A percentile compares a stretch with the other conserved stretches of the same genome.
These are phyloP conservation scores for Scarus forsteni DNA, from an alignment of 2,797 vertebrate species.

Conservation along the genomic window DNA sequence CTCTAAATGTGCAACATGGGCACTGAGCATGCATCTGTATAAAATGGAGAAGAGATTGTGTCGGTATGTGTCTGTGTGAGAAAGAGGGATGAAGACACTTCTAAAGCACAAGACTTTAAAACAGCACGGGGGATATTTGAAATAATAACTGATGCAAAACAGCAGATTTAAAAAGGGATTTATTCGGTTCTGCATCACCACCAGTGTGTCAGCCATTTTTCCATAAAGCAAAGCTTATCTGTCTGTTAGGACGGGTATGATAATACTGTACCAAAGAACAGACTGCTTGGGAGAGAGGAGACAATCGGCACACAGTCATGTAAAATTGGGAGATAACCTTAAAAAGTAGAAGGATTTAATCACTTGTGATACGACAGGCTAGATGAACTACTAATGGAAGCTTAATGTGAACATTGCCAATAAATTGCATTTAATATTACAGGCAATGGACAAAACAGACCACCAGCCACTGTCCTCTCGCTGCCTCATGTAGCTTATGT, in stretches of 20 bases:
- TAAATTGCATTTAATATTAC: constrained; percentile 27
- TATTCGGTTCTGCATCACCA: constrained; percentile 72
- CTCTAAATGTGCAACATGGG: constrained; percentile 63
- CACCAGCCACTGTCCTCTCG: constrained; percentile 30
- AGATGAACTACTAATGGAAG: constrained; percentile 7
- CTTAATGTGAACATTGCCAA: constrained; percentile 12
- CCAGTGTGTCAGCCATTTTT: constrained; percentile 64
- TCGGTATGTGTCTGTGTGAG: constrained; percentile 26
- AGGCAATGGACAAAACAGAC: constrained; percentile 20
- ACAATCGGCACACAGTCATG: constrained; percentile 10
- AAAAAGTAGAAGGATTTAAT: constrained; percentile 11
- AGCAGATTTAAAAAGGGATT: constrained; percentile 76
- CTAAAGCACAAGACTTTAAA: constrained; percentile 53
- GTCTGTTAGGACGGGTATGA: constrained; percentile 68
- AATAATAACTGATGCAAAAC: constrained; percentile 77
- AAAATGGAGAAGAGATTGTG: constrained; percentile 43
- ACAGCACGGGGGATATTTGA: constrained; percentile 64
- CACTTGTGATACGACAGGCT: constrained; percentile 13
- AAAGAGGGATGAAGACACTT: constrained; percentile 9
- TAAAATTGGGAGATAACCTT: not conserved
- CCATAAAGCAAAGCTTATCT: constrained; percentile 74
- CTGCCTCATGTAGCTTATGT: constrained; percentile 10
- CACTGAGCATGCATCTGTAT: constrained; percentile 49
- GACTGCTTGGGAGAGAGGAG: constrained; percentile 20
- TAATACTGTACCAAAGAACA: constrained; percentile 62